A percentile compares a stretch with the other conserved stretches of the same genome.
Evolutionary conservation across 2,888 invertebrate species (phyloP).

Genomic region (Nipponacmea schrenckii): DNA sequence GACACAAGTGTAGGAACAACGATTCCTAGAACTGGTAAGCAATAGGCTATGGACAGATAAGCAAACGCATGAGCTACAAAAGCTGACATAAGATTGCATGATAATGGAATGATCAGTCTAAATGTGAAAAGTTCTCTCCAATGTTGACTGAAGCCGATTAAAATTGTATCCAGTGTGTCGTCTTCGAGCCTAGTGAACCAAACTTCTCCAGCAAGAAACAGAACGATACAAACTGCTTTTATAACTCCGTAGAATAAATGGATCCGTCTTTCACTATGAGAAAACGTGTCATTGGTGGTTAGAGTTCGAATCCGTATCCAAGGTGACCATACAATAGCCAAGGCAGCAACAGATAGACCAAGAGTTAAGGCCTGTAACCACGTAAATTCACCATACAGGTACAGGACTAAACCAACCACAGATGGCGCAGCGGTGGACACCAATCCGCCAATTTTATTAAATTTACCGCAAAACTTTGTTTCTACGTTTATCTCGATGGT

Average conservation of each 20-base stretch:
- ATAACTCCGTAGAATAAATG: constrained; percentile 34
- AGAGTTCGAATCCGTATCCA: constrained; percentile 35
- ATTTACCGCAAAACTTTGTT: not conserved
- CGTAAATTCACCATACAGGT: constrained; percentile 28
- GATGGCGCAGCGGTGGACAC: constrained; percentile 24
- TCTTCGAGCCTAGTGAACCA: constrained; percentile 25
- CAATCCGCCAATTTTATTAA: not conserved
- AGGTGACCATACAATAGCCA: constrained; percentile 46
- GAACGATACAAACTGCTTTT: constrained; percentile 29
- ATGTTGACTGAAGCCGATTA: constrained; percentile 25
- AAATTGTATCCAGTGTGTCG: constrained; percentile 23
- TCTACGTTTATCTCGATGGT: not conserved
- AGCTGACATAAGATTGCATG: constrained; percentile 33
- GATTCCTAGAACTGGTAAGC: constrained; percentile 39
- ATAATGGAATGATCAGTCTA: constrained; percentile 30
- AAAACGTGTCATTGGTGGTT: constrained; percentile 28
- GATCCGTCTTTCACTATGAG: constrained; percentile 31
- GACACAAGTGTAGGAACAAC: constrained; percentile 41
- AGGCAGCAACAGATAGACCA: constrained; percentile 29
- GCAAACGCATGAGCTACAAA: constrained; percentile 33
- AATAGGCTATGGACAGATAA: constrained; percentile 35
- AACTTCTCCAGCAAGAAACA: constrained; percentile 37
- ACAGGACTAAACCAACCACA: constrained; percentile 34
- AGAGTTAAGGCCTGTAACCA: constrained; percentile 38
- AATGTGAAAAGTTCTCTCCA: constrained; percentile 24